Base-by-base conservation (phyloP, 1,140 invertebrate genomes). In the Lordiphosa clarofinis region DNA sequence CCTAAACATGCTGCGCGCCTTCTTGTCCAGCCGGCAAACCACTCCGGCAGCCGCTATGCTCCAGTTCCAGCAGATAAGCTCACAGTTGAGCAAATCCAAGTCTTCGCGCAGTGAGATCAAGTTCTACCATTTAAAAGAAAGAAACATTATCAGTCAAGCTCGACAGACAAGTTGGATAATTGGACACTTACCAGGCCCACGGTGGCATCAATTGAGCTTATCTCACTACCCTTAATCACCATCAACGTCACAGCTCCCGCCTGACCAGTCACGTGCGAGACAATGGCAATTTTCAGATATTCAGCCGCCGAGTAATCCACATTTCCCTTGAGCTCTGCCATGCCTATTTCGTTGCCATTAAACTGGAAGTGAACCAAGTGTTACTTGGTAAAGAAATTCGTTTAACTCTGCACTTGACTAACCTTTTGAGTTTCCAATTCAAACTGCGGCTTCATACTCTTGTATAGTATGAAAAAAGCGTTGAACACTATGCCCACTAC, bases 401-500 rank as follows among this genome's bases (percentile, higher is more conserved):
- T 7, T 7, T 9, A 7, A 2, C 5, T 15, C 4, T 10, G n/a
- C n/a, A 50, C 12, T n/a, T 36, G 52, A 68, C 89, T 87, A 62
- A 93, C 93, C 55, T 91, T 90, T 68, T 91, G 91, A 15, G 87
- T 89, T 65, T 92, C 90, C 28, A 94, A 88, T 48, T 90, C 68
- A 31, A 94, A 90, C 54, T 92, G 91, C 9, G 96, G 96, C 75
- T 94, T 91, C 2, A 96, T 94, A 69, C 93, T 93, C 56, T 93
- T 93, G 86, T 95, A 96, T 3, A 97, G 89, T n/a, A 97, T 87
- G 59, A 96, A 91, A 3, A 94, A 65, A 0, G 96, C 88, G 79
- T 96, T 96, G 6, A 96, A 90, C 0, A 89, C 90, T n/a, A 96
- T 92, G 9, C 96, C 96, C 75, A 94, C 92, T 10, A 97, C 88